Evolutionary conservation across 2,888 invertebrate genomes (phyloP).

Genomic region (Camptogramma bilineatum): DNA sequence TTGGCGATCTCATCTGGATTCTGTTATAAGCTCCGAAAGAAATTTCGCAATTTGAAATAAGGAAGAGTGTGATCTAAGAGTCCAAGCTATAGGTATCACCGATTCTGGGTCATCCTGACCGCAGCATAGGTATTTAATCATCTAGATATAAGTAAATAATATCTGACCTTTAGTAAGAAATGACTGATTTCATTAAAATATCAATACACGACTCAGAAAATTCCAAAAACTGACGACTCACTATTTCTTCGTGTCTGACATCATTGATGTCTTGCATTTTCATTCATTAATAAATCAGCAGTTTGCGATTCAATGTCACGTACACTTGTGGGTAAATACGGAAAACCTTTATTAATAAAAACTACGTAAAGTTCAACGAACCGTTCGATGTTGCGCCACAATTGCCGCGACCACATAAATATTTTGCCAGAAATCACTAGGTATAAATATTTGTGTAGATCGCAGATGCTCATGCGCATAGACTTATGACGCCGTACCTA

Average conservation of each 20-base stretch:
- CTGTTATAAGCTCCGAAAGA: neutral
- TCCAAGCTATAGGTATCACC: too few species aligned
- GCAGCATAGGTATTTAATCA: neutral
- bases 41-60: neutral
- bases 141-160: neutral
- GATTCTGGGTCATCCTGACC: neutral
- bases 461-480: conserved; percentile 49
- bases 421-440: conserved; percentile 62
- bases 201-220: neutral
- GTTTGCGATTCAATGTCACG: conserved; percentile 32
- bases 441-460: conserved; percentile 59
- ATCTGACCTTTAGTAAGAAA: neutral
- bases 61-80: neutral
- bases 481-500: conserved; percentile 51
- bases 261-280: conserved; percentile 27
- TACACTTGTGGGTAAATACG: conserved; percentile 21
- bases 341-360: conserved; percentile 34
- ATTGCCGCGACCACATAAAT: conserved; percentile 42
- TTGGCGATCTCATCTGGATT: conserved; percentile 11
- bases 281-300: conserved; percentile 28
- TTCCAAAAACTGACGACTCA: conserved; percentile 11
- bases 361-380: conserved; percentile 59
- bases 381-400: conserved; percentile 55
- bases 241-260: conserved; percentile 12
- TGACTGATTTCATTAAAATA: neutral